These are phyloP conservation scores for Chironex yamaguchii DNA, from an alignment of 30 jellyfish, hydroid and myxozoan genomes.

Conservation along the genomic window DNA sequence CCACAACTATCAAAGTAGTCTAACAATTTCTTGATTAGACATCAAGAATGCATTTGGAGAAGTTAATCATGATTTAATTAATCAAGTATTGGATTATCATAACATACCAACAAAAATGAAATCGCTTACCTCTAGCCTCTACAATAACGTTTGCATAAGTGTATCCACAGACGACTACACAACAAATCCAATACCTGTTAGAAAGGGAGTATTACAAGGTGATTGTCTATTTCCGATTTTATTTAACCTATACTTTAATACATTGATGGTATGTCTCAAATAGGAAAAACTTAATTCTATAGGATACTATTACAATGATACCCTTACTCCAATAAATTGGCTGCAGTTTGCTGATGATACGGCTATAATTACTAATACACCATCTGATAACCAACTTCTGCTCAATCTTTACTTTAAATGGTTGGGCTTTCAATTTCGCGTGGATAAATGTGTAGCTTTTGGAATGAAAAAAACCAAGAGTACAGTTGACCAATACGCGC, in stretches of 20 bases:
- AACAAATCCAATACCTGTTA: neutral
- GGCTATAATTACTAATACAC: too few relatives aligned
- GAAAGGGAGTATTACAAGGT: conserved; percentile 16
- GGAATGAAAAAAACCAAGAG: too few relatives aligned
- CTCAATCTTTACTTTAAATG: too few relatives aligned
- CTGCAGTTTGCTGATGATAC: too few relatives aligned
- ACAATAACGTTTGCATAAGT: neutral
- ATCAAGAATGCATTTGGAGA: neutral
- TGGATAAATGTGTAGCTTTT: too few relatives aligned
- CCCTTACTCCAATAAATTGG: too few relatives aligned
- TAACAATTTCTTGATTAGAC: neutral
- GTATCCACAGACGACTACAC: neutral
- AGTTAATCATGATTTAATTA: conserved; percentile 1
- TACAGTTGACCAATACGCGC: too few relatives aligned
- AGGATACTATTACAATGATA: too few relatives aligned
- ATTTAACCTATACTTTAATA: conserved; percentile 10
- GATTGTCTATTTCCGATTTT: neutral
- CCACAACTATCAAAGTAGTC: neutral
- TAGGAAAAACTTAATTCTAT: too few relatives aligned
- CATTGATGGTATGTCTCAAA: too few relatives aligned
- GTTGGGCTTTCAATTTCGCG: too few relatives aligned
- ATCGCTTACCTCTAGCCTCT: neutral
- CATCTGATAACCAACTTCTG: too few relatives aligned
- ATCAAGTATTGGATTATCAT: neutral
- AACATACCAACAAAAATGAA: neutral